Evolutionary conservation across 2,888 invertebrate species (phyloP).

Genomic region (Amphiduros pacificus): DNA sequence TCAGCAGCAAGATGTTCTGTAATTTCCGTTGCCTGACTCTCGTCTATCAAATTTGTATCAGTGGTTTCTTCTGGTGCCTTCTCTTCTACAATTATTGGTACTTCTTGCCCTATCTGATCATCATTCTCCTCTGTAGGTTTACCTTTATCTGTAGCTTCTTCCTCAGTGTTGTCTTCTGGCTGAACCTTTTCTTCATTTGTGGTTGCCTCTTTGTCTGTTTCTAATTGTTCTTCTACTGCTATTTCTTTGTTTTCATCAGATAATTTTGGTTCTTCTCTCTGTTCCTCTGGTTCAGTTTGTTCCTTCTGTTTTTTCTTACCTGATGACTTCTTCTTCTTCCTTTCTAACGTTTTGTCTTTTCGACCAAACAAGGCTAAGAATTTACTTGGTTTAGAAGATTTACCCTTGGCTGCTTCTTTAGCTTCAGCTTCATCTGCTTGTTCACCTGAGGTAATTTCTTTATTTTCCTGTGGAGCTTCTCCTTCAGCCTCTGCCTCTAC

Average conservation of each 20-base stretch:
- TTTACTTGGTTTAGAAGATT: too few relatives aligned
- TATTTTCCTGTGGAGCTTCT: too few relatives aligned
- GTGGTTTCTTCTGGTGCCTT: background rate
- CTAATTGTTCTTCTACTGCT: background rate
- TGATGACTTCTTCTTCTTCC: background rate
- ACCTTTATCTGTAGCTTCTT: background rate
- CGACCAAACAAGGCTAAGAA: too few relatives aligned
- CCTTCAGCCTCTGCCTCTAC: too few relatives aligned
- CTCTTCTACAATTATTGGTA: background rate
- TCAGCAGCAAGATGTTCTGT: too few relatives aligned
- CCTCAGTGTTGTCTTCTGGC: background rate
- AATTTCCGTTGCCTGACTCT: too few relatives aligned
- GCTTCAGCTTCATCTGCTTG: too few relatives aligned
- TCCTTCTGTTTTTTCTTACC: background rate
- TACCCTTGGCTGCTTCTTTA: too few relatives aligned
- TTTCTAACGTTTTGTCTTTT: background rate
- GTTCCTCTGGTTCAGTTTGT: background rate
- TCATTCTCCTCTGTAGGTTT: background rate
- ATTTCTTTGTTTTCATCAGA: background rate
- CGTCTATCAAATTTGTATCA: background rate
- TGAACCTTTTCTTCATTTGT: background rate
- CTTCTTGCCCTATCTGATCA: background rate
- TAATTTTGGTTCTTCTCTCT: background rate
- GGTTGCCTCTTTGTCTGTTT: background rate
- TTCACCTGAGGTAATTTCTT: too few relatives aligned